These are phyloP conservation scores for Phenganax stokvisi DNA, from an alignment of 92 coral and sea anemone genomes.

Conservation along the genomic window DNA sequence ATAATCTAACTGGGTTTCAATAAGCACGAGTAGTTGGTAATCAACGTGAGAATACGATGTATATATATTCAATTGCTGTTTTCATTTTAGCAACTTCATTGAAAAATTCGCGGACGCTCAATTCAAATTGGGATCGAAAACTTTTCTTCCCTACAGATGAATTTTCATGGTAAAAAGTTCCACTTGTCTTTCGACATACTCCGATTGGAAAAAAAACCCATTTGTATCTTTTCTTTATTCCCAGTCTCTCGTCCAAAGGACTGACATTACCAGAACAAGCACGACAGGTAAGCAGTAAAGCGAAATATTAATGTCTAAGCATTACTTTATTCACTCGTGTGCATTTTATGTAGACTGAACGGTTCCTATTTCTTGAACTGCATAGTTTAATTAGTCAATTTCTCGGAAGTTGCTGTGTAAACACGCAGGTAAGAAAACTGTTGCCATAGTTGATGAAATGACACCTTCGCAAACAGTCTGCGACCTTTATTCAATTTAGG, in stretches of 20 bases:
- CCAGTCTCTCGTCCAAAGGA: conserved; percentile 68
- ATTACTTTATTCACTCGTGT: not conserved
- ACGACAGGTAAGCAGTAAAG: conserved; percentile 59
- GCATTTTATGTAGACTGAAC: conserved; percentile 6
- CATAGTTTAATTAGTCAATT: not conserved
- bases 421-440: conserved; percentile 3
- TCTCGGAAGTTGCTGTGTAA: conserved; percentile 55
- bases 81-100: conserved; percentile 25
- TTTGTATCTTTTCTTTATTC: conserved; percentile 3
- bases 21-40: no score
- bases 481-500: conserved; percentile 43
- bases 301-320: not conserved
- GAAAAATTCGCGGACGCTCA: conserved; percentile 7
- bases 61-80: conserved; percentile 16
- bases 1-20: not conserved
- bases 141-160: conserved; percentile 7
- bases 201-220: no score
- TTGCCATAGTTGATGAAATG: not conserved
- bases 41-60: no score
- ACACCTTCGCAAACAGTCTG: not conserved
- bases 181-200: not conserved
- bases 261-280: conserved; percentile 69
- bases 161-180: conserved; percentile 21
- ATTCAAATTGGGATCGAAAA: conserved; percentile 3
- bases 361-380: conserved; percentile 20